Percentiles rank a stretch among this genome's conserved stretches.
Evolutionary conservation across 2,888 invertebrate species (phyloP).

Genomic region (Himalopsyche anomala): DNA sequence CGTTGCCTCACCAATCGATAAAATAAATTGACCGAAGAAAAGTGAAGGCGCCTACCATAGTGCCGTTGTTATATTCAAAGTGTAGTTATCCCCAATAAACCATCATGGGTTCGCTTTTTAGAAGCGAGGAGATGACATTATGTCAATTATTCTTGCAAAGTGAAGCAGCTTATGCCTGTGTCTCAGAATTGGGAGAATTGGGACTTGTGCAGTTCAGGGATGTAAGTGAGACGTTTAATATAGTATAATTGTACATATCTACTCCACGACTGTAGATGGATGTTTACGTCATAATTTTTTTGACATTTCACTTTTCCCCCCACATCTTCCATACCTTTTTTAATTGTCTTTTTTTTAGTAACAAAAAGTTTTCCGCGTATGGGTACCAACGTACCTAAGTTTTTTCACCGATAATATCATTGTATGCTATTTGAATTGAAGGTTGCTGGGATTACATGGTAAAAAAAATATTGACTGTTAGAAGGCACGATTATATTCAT

Average conservation of each 20-base stretch:
- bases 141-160: constrained; percentile 99
- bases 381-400: constrained; percentile 12
- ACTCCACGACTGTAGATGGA: not conserved
- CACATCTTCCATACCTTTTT: not conserved
- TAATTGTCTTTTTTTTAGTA: not conserved
- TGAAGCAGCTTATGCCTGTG: constrained; percentile 98
- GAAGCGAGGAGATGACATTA: constrained; percentile 99
- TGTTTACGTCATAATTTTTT: constrained; percentile 23
- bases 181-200: constrained; percentile 97
- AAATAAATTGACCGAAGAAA: not conserved
- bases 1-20: not conserved
- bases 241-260: not conserved
- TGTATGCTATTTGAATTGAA: not conserved
- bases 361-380: constrained; percentile 38
- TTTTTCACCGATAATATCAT: not conserved
- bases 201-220: constrained; percentile 98
- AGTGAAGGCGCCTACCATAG: constrained; percentile 2
- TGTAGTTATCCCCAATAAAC: constrained; percentile 44
- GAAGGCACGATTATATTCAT: constrained; percentile 1
- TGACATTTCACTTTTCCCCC: constrained; percentile 28
- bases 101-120: constrained; percentile 92
- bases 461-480: constrained; percentile 1
- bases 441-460: not conserved
- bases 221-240: constrained; percentile 77
- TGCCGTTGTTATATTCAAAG: not conserved